Conservation (phyloP, 2,888 invertebrate genomes). For the Phaedon cochleariae region DNA sequence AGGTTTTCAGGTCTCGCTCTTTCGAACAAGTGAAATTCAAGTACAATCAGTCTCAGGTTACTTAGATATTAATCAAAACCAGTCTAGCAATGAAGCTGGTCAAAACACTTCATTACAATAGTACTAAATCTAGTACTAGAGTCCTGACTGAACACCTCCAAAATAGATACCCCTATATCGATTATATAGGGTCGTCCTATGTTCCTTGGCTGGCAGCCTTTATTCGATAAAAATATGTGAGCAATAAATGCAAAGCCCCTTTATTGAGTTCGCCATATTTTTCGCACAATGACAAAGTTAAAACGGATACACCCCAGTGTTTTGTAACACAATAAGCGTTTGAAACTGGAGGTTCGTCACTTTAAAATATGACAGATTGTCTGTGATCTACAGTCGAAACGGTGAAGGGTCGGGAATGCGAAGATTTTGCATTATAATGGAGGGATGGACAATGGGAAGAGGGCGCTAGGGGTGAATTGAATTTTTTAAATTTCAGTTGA, state of each 20-base stretch:
- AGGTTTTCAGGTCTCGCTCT: no score
- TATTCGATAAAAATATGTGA: conserved; percentile 40
- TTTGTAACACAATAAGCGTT: conserved; percentile 51
- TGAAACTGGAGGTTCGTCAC: conserved; percentile 46
- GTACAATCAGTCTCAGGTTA: no score
- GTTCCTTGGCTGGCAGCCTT: conserved; percentile 21
- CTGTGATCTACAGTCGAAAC: conserved; percentile 42
- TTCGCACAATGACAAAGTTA: conserved; percentile 40
- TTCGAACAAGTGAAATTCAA: no score
- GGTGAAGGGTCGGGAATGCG: conserved; percentile 31
- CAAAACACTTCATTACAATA: no score
- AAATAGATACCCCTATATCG: not conserved
- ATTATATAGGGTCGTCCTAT: not conserved
- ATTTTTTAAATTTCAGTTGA: conserved; percentile 34
- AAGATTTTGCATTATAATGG: conserved; percentile 43
- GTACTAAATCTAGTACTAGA: no score
- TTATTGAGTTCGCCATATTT: conserved; percentile 42
- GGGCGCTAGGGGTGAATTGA: conserved; percentile 1
- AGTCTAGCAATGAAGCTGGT: no score
- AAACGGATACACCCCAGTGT: conserved; percentile 41
- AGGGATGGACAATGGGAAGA: conserved; percentile 27
- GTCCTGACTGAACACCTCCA: no score
- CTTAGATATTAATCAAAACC: no score
- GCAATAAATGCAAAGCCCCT: conserved; percentile 38
- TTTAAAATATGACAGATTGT: conserved; percentile 50